These are phyloP conservation scores for Eupeodes luniger DNA, from an alignment of 2,888 invertebrate species.

Conservation along the genomic window DNA sequence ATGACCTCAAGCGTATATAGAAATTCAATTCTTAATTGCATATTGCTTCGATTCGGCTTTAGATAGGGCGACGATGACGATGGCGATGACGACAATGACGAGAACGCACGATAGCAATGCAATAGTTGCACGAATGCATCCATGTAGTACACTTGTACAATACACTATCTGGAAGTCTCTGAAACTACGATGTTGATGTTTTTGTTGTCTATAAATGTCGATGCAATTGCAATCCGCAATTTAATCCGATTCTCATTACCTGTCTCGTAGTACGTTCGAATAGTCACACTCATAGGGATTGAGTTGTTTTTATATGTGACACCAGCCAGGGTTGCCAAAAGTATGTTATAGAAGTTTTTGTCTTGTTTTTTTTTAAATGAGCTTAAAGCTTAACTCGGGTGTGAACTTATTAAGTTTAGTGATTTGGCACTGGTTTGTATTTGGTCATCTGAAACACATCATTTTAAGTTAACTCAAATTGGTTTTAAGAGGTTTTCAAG, in stretches of 20 bases:
- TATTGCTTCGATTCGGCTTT: conserved; percentile 42
- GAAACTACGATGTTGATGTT: not conserved
- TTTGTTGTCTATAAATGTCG: not conserved
- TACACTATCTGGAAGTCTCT: not conserved
- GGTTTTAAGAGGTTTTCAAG: too few species aligned
- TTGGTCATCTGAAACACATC: too few species aligned
- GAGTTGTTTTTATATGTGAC: conserved; percentile 49
- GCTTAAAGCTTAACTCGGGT: not conserved
- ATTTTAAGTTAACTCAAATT: too few species aligned
- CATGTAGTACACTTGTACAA: not conserved
- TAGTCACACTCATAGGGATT: conserved; percentile 42
- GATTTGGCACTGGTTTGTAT: too few species aligned
- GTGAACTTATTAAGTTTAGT: not conserved
- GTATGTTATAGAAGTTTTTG: not conserved
- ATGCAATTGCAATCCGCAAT: conserved; percentile 52
- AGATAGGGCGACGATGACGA: not conserved
- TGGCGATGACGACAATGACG: too few species aligned
- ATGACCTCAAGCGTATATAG: conserved; percentile 63
- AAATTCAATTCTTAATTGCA: conserved; percentile 70
- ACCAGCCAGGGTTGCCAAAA: not conserved
- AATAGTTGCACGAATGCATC: conserved; percentile 35
- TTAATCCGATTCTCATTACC: conserved; percentile 67
- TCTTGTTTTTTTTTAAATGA: not conserved
- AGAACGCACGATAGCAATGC: not conserved
- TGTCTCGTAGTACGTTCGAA: not conserved